Base-by-base conservation (phyloP, 2,797 vertebrate species). In the Sebastolobus altivelis region DNA sequence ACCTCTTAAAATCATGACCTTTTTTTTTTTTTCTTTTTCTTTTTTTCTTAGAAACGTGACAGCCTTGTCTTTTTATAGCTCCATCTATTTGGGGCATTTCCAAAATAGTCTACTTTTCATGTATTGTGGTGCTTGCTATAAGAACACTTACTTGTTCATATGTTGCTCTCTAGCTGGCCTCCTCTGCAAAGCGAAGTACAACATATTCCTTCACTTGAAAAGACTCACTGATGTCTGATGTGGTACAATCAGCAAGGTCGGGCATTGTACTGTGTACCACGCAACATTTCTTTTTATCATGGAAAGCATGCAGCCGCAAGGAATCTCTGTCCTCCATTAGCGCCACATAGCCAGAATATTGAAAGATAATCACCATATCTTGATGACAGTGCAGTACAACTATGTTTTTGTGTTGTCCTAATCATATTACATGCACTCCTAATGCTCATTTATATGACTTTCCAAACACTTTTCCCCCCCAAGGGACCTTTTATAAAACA, bases 241-340 rank as follows among this genome's bases (percentile, higher is more conserved):
- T 74, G 66, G 55, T 78, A 67, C 76, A 84, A 86, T 91, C 82
- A 85, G 82, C 85, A 85, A 92, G 85, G 90, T 87, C 87, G 66
- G 63, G 33, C 75, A 46, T 60, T 68, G 25, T 69, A 1, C 72
- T 58, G 27, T 56, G 73, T 8, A 4, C 25, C 29, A 27, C 40
- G 54, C 14, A 0, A 25, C 25, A 35, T 49, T 62, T 81, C 11
- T 43, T 60, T 25, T 62, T 56, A 79, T 69, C 77, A 78, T 14
- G 35, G 61, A 68, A 55, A 67, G 31, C 33, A 61, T 16, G 22
- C 63, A 56, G 52, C 33, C 5, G 1, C 46, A 2, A 71, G 49
- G n/a, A 81, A 79, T 66, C 37, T 77, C n/a, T 72, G 78, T 66
- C 68, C 52, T 69, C n/a, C 22, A 5, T 80, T 60, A 33, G 70